Base-by-base conservation (phyloP, 1,140 invertebrate genomes). In the Drosophila sechellia region DNA sequence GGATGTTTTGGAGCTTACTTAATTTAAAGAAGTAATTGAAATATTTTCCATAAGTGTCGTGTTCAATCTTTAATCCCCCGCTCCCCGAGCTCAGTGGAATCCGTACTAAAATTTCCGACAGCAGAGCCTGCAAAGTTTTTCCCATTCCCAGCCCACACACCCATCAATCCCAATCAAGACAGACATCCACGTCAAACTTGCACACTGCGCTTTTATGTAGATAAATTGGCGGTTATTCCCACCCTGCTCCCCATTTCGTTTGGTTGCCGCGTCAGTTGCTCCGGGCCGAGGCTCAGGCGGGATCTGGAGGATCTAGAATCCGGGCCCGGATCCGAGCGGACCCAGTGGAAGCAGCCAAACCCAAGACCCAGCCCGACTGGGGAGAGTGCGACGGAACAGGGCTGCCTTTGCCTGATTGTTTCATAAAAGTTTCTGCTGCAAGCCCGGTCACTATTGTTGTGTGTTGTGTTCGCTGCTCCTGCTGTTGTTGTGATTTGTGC, bases 201-300 rank as follows among this genome's bases (percentile, higher is more conserved):
- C 85, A 84, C 79, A 89, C 84, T 87, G 85, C 84, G 84, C 85
- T 87, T 87, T 87, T 87, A 87, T 87, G 84, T 85, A 87, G 84
- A 87, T 87, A 87, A 87, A 87, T 87, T 87, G 84, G 84, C 85
- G 84, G 84, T 84, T 87, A 87, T 57, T 39, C 35, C 55, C 31
- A 57, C 45, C n/a, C 22, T 27, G 52, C 25, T 2, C 58, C 37
- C 35, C 66, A 54, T 61, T 81, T 76, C 83, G 76, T 71, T 83
- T 56, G 79, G 79, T 59, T 87, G 81, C 45, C 72, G 70, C 76
- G 70, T 65, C 79, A 79, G 71, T 70, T 66, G 77, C 54, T 68
- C 49, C 48, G 58, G 60, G 31, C 1, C 31, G 31, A 8, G 31
- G 31, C 31, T 31, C 27, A 31, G 76, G 45, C 61, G 59, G 58